Base-by-base conservation (phyloP, 2,888 invertebrate genomes). In the Caenorhabditis sp. region DNA sequence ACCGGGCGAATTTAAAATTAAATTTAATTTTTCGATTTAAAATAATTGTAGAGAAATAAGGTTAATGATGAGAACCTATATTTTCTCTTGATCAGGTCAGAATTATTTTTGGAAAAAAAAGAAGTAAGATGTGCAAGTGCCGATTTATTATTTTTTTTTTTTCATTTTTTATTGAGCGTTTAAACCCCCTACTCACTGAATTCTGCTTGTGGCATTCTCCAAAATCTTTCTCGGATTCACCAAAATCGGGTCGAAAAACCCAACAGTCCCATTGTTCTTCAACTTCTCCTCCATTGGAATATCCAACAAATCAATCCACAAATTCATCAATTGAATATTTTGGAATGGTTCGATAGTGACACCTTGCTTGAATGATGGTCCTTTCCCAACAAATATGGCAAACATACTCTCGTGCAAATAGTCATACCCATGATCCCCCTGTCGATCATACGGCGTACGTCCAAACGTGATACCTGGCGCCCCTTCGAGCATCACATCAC, bases 381-480 rank as follows among this genome's bases (percentile, higher is more conserved):
- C 86, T 59, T 83, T 60, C 0, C 83, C 85, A 62, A 83, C 85
- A 80, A 86, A 84, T 20, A 86, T 80, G 1, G 86, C 83, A 49
- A 80, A 80, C 85, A 86, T 85, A 21, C 65, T 68, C 1, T 75
- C 71, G 26, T 77, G 65, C 38, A 80, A 60, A 49, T 78, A 84
- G 62, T 86, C 86, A 69, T 82, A 86, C 8, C 86, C 86, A 61
- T 86, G 86, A 58, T 86, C 85, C 17, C 77, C 73, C 0, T 78
- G 76, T 23, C 83, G 61, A 20, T 72, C 26, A 59, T 77, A 75
- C 59, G 83, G 81, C 31, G 70, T 69, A 0, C 31, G 63, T 53
- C 52, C 53, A 57, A 85, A 83, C 7, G 76, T 83, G 0, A 81
- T 75, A 17, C 85, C 86, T 1, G 80, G 79, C 12, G 72, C 65